phyloP scores from a whole-genome alignment of 2,113 vertebrate species.

The Carollia perspicillata region DNA sequence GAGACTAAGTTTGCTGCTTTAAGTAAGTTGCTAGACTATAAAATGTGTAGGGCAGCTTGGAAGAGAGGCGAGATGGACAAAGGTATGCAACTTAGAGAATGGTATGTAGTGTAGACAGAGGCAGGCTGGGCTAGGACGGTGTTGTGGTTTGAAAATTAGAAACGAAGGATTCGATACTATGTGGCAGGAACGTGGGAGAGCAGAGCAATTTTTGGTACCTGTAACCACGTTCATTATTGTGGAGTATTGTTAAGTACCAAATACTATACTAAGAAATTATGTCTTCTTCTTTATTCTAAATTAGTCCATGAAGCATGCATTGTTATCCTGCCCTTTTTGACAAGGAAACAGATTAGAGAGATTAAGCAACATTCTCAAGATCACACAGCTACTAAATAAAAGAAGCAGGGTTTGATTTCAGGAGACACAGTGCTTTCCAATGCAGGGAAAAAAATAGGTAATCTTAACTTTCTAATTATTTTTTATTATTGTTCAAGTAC shows the following conservation, averaged over 20 bases:
- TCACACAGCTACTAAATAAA: neutral
- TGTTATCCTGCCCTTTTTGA: neutral
- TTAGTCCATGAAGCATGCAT: neutral
- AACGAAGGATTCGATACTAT: neutral
- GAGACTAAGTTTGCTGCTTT: neutral
- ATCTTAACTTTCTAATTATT: neutral
- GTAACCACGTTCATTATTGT: neutral
- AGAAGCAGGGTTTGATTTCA: neutral
- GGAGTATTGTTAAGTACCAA: neutral
- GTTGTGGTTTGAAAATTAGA: neutral
- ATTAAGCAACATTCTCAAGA: neutral
- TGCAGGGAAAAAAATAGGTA: neutral
- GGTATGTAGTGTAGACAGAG: neutral
- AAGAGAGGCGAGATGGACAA: neutral
- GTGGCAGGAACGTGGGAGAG: neutral
- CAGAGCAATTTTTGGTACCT: neutral
- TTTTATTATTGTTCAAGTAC: no score
- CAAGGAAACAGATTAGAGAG: neutral
- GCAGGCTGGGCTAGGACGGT: rapidly evolving
- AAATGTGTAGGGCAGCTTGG: neutral
- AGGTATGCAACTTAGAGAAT: neutral
- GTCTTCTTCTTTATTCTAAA: neutral
- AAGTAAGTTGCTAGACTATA: neutral
- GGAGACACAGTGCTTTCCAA: neutral
- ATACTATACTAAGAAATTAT: neutral